These are phyloP conservation scores for Enteromius thamalakanensis DNA, from an alignment of 2,797 vertebrate species.

Conservation along the genomic window DNA sequence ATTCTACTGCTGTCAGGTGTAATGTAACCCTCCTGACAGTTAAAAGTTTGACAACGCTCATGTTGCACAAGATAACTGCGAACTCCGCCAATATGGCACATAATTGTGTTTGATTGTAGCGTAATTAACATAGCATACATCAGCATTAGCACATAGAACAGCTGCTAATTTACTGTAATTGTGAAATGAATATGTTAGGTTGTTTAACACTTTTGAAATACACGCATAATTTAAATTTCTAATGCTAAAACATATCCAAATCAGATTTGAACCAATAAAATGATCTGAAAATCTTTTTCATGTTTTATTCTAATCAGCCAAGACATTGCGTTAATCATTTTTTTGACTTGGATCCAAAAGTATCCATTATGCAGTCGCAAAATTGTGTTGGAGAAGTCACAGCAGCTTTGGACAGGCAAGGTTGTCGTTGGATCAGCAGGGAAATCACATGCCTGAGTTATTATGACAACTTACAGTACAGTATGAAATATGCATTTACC, in stretches of 20 bases:
- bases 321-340: not conserved
- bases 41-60: not conserved
- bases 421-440: not conserved
- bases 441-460: not conserved
- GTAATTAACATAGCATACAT: not conserved
- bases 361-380: not conserved
- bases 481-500: conserved; percentile 13
- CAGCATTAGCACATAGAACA: not conserved
- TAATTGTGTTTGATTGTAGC: conserved; percentile 4
- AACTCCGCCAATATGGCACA: not conserved
- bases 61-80: conserved; percentile 3
- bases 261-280: not conserved
- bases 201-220: conserved; percentile 9
- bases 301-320: not conserved
- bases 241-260: not conserved
- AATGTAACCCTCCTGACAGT: not conserved
- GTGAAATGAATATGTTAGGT: not conserved
- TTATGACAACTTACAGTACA: not conserved
- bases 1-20: not conserved
- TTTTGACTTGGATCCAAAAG: not conserved
- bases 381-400: not conserved
- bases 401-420: not conserved
- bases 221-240: not conserved
- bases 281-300: not conserved
- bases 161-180: conserved; percentile 1